Evolutionary conservation across 1,140 invertebrate species (phyloP).

Genomic region (Apis cerana): DNA sequence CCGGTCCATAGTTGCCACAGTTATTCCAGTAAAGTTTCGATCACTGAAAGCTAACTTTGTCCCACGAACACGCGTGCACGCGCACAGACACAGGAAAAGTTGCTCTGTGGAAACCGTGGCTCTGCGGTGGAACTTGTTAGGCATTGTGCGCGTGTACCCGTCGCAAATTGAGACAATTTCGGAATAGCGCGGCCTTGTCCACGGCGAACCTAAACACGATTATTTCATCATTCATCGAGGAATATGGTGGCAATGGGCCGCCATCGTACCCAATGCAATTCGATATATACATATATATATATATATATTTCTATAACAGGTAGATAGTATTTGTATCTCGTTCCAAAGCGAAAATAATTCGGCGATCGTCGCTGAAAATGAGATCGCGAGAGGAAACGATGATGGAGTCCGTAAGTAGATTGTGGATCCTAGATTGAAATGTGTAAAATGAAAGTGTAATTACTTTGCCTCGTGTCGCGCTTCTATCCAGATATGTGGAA

Average conservation of each 20-base stretch:
- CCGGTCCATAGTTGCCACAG: constrained; percentile 27
- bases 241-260: neutral
- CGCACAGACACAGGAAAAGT: constrained; percentile 28
- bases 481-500: too few relatives aligned
- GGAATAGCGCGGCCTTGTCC: constrained; percentile 21
- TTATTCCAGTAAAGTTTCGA: constrained; percentile 52
- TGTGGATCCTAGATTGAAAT: too few relatives aligned
- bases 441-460: too few relatives aligned
- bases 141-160: constrained; percentile 18
- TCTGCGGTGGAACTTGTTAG: constrained; percentile 32
- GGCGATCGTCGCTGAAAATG: too few relatives aligned
- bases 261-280: neutral
- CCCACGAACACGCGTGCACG: neutral
- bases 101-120: neutral
- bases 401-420: too few relatives aligned
- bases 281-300: too few relatives aligned
- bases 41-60: constrained; percentile 42
- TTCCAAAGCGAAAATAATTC: too few relatives aligned
- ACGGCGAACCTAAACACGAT: constrained; percentile 39
- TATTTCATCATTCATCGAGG: constrained; percentile 31
- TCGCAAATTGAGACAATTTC: constrained; percentile 54
- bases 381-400: too few relatives aligned
- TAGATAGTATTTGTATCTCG: too few relatives aligned
- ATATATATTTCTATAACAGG: too few relatives aligned
- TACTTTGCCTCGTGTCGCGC: too few relatives aligned